Conservation (phyloP, 2,113 vertebrate species). For the Catharus bicknelli region DNA sequence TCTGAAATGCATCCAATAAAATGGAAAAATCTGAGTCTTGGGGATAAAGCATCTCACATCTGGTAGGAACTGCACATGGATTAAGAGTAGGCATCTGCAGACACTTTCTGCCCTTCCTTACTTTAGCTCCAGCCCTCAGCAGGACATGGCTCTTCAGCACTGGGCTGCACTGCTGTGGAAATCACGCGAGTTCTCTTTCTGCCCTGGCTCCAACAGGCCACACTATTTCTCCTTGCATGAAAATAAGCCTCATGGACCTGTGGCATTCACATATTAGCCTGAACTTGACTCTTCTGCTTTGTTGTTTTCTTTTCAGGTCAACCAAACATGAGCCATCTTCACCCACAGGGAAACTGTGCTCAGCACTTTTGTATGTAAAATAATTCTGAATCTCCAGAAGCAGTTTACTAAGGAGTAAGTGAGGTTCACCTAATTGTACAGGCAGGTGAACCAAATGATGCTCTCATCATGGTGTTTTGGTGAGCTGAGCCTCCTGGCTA, state of each 20-base stretch:
- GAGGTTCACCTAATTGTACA: neutral
- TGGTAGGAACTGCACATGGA: neutral
- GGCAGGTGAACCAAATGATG: neutral
- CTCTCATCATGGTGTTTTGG: neutral
- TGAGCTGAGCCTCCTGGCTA: neutral
- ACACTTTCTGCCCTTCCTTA: neutral
- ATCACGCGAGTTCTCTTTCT: neutral
- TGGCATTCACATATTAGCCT: neutral
- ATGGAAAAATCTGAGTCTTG: neutral
- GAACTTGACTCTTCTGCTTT: neutral
- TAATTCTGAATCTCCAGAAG: neutral
- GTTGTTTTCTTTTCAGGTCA: neutral
- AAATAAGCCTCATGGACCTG: neutral
- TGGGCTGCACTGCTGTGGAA: fast-evolving
- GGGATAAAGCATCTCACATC: neutral
- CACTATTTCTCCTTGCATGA: neutral
- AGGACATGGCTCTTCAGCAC: neutral
- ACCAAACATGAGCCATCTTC: neutral
- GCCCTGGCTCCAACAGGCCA: neutral
- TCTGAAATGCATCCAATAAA: neutral
- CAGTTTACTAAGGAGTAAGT: neutral
- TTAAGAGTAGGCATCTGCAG: neutral
- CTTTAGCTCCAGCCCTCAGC: neutral
- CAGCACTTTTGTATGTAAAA: neutral
- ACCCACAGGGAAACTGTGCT: neutral